These are phyloP conservation scores for Triplophysa bombifrons DNA, from an alignment of 2,797 vertebrate genomes.

Conservation along the genomic window DNA sequence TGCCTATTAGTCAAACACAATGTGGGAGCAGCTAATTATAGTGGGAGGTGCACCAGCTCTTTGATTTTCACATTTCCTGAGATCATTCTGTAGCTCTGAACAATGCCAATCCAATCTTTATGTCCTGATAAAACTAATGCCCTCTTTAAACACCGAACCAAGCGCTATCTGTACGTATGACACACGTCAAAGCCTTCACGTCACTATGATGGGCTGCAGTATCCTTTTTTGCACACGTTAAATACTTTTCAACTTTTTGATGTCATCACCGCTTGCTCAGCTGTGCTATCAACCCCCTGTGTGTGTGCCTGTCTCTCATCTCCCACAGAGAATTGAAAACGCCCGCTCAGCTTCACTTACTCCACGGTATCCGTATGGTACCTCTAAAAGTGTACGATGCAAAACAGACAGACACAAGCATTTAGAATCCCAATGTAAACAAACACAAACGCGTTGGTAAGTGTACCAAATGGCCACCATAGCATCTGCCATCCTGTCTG, in stretches of 20 bases:
- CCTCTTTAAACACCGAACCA: background rate
- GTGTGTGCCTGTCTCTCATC: background rate
- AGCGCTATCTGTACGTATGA: too few species aligned
- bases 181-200: too few species aligned
- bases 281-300: too few species aligned
- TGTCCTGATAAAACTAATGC: background rate
- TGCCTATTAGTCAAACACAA: conserved; percentile 57
- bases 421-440: conserved; percentile 34
- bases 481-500: conserved; percentile 28
- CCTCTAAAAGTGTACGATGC: background rate
- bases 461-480: conserved; percentile 30
- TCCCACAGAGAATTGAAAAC: background rate
- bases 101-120: conserved; percentile 30
- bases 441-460: conserved; percentile 30
- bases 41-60: conserved; percentile 46
- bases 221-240: too few species aligned
- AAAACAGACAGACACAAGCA: conserved; percentile 2
- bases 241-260: background rate
- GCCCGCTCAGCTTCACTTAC: background rate
- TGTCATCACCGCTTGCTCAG: background rate
- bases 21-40: conserved; percentile 54
- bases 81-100: conserved; percentile 48
- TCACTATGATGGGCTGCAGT: too few species aligned
- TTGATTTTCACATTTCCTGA: conserved; percentile 35
- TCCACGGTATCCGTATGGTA: background rate